Conservation (phyloP, 2,888 invertebrate genomes). For the Unio pictorum region DNA sequence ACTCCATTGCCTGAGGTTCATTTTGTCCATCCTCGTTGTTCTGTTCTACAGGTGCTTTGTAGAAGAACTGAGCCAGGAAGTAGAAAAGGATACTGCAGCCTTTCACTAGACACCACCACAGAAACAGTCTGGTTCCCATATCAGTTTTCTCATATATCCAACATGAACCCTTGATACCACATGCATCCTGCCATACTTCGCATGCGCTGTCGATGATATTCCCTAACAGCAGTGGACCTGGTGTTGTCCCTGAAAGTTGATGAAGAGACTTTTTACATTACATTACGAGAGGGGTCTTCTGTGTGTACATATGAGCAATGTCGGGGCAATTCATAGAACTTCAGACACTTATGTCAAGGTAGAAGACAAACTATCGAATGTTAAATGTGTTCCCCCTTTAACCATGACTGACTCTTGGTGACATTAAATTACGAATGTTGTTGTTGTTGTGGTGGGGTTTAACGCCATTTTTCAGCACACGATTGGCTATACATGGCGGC, state of each 20-base stretch:
- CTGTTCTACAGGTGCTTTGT: conserved; percentile 17
- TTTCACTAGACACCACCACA: conserved; percentile 46
- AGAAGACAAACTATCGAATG: too few species aligned
- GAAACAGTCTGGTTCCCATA: conserved; percentile 43
- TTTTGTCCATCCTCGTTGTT: conserved; percentile 2
- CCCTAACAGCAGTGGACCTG: conserved; percentile 44
- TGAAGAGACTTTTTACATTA: not conserved
- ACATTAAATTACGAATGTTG: too few species aligned
- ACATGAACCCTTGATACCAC: conserved; percentile 34
- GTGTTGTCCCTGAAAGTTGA: conserved; percentile 38
- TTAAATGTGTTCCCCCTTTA: too few species aligned
- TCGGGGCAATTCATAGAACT: too few species aligned
- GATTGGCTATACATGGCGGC: too few species aligned
- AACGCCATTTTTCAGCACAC: too few species aligned
- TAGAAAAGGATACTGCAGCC: conserved; percentile 27
- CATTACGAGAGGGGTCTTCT: too few species aligned
- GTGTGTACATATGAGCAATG: too few species aligned
- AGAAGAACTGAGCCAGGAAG: conserved; percentile 40
- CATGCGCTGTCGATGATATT: conserved; percentile 47
- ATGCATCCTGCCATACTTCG: conserved; percentile 39
- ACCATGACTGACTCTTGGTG: too few species aligned
- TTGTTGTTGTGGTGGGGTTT: too few species aligned
- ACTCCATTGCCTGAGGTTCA: not conserved
- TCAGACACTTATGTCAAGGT: too few species aligned
- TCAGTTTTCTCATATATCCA: conserved; percentile 44